Evolutionary conservation across 2,797 vertebrate genomes (phyloP), one percentile per base, ranked within the genome.

Genomic region (Hylomyscus alleni): DNA sequence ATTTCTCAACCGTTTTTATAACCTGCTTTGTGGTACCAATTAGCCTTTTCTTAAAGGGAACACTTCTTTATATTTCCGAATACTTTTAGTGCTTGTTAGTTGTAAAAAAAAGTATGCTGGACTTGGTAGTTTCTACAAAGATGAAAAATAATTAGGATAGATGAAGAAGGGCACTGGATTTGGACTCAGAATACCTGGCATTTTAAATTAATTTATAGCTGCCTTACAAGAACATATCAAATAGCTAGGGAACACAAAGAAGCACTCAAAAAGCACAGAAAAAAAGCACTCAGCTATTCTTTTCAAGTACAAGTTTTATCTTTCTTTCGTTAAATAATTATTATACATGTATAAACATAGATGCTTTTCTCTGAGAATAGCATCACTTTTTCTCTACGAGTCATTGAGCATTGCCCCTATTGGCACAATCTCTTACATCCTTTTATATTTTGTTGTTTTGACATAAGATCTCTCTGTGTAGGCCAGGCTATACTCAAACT

Each of bases 1-100:
- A 44, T 95, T 96, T 94, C 86, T 93, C 91, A 91, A 80, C 86
- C 44, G 12, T 90, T 90, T 96, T 95, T 89, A 89, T 65, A 97
- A 89, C 24, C 60, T 86, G 52, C 60, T 96, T 95, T 94, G 76
- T 96, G 75, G 73, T 22, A 72, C 54, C 83, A 85, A 83, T 92
- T 93, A 95, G 89, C 26, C 22, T 80, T 95, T 93, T 89, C 82
- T 95, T 96, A 90, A 93, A 96, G 34, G 60, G 65, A 91, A 94
- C 50, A 90, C 58, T 90, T 40, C 13, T 69, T 75, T 96, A 76
- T 75, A 54, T 86, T 92, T 93, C 56, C 83, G 84, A 92, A 90
- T 84, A 58, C 44, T 95, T 97, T 92, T 34, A 54, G 80, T 87
- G 56, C 15, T 94, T 76, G 56, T 80, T 80, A 90, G 47, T 93